Evolutionary conservation across 2,797 vertebrate genomes (phyloP).

Genomic region (Austrolebias charrua): DNA sequence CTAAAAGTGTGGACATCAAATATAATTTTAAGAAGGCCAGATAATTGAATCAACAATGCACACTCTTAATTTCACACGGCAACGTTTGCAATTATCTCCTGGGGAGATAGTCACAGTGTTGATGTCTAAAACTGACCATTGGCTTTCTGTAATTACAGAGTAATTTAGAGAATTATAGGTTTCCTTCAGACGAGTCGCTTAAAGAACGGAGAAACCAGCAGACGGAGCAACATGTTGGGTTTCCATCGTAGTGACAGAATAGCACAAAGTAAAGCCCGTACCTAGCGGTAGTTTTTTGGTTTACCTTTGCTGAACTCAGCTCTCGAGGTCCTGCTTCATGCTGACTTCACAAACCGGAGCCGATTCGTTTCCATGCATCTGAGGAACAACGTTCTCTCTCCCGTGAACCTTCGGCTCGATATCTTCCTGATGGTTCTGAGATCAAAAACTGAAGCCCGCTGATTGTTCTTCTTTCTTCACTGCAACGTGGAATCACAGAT

Average conservation of each 20-base stretch:
- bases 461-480: constrained; percentile 30
- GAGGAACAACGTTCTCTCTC: constrained; percentile 34
- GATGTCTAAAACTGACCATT: constrained; percentile 28
- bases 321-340: constrained; percentile 53
- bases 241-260: neutral
- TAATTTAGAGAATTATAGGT: constrained; percentile 44
- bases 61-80: constrained; percentile 13
- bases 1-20: neutral
- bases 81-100: constrained; percentile 9
- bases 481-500: constrained; percentile 24
- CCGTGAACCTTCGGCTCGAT: constrained; percentile 57
- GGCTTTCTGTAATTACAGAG: constrained; percentile 42
- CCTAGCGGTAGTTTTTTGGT: constrained; percentile 4
- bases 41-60: constrained; percentile 18
- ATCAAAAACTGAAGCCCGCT: constrained; percentile 38
- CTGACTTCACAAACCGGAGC: constrained; percentile 33
- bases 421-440: constrained; percentile 52
- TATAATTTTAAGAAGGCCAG: constrained; percentile 4
- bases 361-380: constrained; percentile 11
- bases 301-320: constrained; percentile 63
- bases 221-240: neutral
- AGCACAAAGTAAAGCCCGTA: constrained; percentile 3
- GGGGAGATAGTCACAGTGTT: constrained; percentile 7
- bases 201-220: constrained; percentile 12
- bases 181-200: constrained; percentile 16